Conservation (phyloP, 2,113 vertebrate genomes). For the Etia nguti region DNA sequence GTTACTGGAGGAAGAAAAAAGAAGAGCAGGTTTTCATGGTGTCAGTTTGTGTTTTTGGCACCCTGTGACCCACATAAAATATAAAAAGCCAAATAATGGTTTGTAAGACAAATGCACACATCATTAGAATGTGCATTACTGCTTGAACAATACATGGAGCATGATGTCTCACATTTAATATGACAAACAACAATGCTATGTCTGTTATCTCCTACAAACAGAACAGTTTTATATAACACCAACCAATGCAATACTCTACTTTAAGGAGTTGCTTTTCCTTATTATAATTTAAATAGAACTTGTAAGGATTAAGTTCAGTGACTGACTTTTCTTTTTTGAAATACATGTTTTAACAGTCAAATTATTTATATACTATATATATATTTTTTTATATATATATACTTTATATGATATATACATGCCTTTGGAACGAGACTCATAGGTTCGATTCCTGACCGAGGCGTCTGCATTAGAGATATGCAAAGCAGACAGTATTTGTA, state of each 20-base stretch:
- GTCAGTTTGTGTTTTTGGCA: background rate
- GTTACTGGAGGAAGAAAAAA: background rate
- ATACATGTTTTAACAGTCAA: no score
- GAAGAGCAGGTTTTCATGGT: background rate
- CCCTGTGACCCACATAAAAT: background rate
- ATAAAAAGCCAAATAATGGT: background rate
- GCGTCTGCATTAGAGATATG: no score
- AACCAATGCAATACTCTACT: background rate
- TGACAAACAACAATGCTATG: background rate
- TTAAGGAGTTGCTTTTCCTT: background rate
- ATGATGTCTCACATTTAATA: background rate
- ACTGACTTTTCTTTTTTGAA: background rate
- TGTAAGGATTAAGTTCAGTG: background rate
- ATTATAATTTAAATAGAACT: background rate
- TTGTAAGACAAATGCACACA: background rate
- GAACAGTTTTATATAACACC: background rate
- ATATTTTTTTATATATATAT: no score
- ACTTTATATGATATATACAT: no score
- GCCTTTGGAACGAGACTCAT: no score
- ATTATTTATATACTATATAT: no score
- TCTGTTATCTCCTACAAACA: background rate
- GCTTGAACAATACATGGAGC: background rate
- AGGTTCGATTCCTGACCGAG: no score
- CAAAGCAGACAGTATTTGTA: no score
- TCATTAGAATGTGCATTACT: background rate